Base-by-base conservation (phyloP, 1,140 invertebrate genomes). In the Monochamus saltuarius region DNA sequence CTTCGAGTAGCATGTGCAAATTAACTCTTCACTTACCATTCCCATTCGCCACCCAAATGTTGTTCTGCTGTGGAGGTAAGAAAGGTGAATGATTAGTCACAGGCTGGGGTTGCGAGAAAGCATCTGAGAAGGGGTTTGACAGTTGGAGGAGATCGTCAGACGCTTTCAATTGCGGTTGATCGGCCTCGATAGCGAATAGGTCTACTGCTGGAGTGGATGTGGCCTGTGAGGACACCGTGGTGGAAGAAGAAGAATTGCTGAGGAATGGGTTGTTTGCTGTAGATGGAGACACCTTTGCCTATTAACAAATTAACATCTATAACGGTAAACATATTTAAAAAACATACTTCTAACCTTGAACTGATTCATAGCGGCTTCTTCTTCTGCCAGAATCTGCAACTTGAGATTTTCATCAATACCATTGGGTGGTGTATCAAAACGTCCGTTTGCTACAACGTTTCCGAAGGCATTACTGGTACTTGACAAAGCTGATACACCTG, bases 331-430 rank as follows among this genome's bases (percentile, higher is more conserved):
- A 45, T 13, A 61, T 59, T 51, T 11, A 17, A 19, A 58, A 46
- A 35, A 36, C 35, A 54, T 19, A 39, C 16, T 10, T 61, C 71
- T 75, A 80, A 95, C 94, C 87, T 96, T 97, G 72, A 96, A 92
- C 75, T 96, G 92, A 79, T 94, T 95, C 82, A 98, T 89, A 35
- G 90, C 90, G 29, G 92, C 92, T 77, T 96, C 94, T 79, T 98
- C 95, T 76, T 98, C 95, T 45, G 95, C 95, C 29, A 98, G 79
- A 35, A 89, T 92, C 75, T 92, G 88, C 69, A 91, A 88, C 71
- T 90, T 89, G 2, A 95, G 79, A 56, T 85, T 87, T 68, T 97
- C 94, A 68, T 95, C 92, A 61, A 92, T 89, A 70, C 88, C 89
- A 73, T 89, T 89, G 46, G 84, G 80, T 9, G 80, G 75, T 61